phyloP scores from a whole-genome alignment of 2,113 vertebrate species.

The Salvelinus alpinus region DNA sequence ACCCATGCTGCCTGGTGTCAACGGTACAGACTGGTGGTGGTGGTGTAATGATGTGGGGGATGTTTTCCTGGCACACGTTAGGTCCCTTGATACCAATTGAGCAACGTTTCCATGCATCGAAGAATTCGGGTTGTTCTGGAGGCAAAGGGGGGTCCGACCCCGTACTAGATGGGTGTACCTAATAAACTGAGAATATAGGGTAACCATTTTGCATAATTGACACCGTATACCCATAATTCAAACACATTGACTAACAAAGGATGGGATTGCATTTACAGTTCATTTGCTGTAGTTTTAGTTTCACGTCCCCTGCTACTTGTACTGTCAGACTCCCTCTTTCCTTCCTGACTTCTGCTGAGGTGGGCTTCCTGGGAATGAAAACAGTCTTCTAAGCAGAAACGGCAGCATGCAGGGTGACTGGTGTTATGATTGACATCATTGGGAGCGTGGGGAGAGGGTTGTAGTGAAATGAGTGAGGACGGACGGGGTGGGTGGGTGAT shows the following conservation, averaged over 20 bases:
- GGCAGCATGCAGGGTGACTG: conserved; percentile 1
- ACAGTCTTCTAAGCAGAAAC: neutral
- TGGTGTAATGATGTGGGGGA: no score
- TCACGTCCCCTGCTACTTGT: neutral
- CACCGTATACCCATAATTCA: neutral
- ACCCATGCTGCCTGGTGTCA: no score
- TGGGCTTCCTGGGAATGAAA: conserved; percentile 1
- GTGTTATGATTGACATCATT: conserved; percentile 16
- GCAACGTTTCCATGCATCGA: no score
- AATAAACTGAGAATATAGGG: no score
- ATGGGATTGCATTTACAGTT: neutral
- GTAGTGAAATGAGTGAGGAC: conserved; percentile 18
- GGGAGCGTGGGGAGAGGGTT: conserved; percentile 20
- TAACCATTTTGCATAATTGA: no score
- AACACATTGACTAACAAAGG: conserved; percentile 1
- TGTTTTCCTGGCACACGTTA: no score
- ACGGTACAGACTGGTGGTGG: no score
- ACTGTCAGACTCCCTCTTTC: neutral
- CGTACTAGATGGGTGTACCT: no score
- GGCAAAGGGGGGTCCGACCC: no score
- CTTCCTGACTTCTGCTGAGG: neutral
- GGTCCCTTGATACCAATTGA: no score
- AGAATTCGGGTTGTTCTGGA: no score
- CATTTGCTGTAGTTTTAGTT: neutral
- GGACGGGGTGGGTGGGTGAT: neutral